These are phyloP conservation scores for Dasypogon diadema DNA, from an alignment of 2,888 invertebrate species.

Conservation along the genomic window DNA sequence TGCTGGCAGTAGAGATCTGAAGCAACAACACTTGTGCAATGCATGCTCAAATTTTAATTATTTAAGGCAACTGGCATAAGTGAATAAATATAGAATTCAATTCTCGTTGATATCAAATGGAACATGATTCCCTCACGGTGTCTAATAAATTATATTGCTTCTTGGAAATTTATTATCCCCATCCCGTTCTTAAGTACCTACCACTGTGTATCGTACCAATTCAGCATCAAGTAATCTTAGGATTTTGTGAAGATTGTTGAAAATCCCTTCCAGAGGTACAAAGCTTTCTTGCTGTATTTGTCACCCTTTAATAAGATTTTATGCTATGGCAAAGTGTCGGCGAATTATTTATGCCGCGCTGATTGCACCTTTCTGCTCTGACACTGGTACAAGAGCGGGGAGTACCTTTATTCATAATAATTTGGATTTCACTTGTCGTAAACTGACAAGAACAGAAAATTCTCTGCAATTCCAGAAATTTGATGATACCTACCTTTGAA, in stretches of 20 bases:
- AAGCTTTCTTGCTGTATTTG: constrained; percentile 13
- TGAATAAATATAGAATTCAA: constrained; percentile 42
- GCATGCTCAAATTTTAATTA: constrained; percentile 31
- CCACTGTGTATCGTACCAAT: not conserved
- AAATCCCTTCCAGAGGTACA: constrained; percentile 11
- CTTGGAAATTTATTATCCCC: constrained; percentile 10
- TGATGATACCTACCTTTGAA: not conserved
- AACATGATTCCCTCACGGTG: constrained; percentile 23
- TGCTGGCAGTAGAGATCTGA: not conserved
- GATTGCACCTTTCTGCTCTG: constrained; percentile 46
- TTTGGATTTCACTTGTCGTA: not conserved
- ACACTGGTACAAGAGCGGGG: not conserved
- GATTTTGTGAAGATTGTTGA: not conserved
- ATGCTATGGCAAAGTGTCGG: not conserved
- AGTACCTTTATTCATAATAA: not conserved
- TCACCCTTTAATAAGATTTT: constrained; percentile 36
- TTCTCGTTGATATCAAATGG: constrained; percentile 28
- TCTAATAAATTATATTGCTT: constrained; percentile 34
- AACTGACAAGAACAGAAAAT: not conserved
- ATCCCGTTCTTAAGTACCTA: constrained; percentile 4
- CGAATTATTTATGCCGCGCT: constrained; percentile 52
- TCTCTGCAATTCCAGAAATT: not conserved
- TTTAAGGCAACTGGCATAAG: constrained; percentile 29
- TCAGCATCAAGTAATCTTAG: constrained; percentile 10
- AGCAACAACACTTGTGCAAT: constrained; percentile 26